Evolutionary conservation across 2,113 vertebrate genomes (phyloP), one percentile per base, ranked within the genome.

Genomic region (Lasiurus cinereus): DNA sequence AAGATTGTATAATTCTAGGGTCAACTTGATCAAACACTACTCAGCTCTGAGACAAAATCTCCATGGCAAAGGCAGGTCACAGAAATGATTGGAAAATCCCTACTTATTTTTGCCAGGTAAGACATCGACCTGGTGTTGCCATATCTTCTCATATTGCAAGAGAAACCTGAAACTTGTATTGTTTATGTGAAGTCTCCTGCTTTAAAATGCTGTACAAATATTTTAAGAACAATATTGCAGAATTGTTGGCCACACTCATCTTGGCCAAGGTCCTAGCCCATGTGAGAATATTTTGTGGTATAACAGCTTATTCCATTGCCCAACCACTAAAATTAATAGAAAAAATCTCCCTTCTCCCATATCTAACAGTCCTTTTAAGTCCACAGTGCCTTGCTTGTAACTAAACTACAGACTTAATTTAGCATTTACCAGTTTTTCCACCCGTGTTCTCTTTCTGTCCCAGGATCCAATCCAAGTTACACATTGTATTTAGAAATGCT

Each of bases 201-300:
- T 80, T 67, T 46, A 33, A 88, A 93, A 95, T 52, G 18, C 33
- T 83, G 16, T 67, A 84, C 43, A 76, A 7, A 43, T 59, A 78
- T 91, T 84, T 76, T 50, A 91, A 72, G 62, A 87, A 86, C 5
- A 84, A 82, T 48, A 77, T 87, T n/a, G 22, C 66, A 48, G 56
- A 95, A 54, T 33, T 67, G 19, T 14, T 92, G 43, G 88, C 29
- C 15, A 52, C 12, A 7, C 8, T 78, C 69, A 21, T 72, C 18
- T 59, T 64, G 72, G 31, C 22, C 73, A 52, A 36, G 3, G 21
- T 77, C 56, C 52, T 4, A 66, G 29, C 31, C 18, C 22, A 69
- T 88, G 11, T 24, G 3, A 83, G 36, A 93, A 33, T 21, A 90
- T 16, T 22, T 18, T 29, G 0, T 13, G 14, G 6, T 1, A 0